Evolutionary conservation across 1,140 invertebrate genomes (phyloP), one percentile per base, ranked within the genome.

Genomic region (Aphelenchoides fujianensis): DNA sequence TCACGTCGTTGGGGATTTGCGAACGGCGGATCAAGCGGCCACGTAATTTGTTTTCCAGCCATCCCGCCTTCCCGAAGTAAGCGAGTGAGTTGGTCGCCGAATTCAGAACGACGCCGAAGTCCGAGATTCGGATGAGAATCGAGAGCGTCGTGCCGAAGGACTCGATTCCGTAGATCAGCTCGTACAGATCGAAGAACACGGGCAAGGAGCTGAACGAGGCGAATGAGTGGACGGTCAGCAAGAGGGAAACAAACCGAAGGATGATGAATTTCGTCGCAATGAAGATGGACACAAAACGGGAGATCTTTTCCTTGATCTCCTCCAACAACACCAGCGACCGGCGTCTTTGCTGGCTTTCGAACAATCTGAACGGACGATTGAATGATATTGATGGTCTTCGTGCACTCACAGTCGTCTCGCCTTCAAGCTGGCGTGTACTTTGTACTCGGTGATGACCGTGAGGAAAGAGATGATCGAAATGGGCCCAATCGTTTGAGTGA

Each of bases 261-360:
- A 78, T 80, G 19, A 78, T 34, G 52, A 78, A 78, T 68, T 78
- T 78, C 27, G 77, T 55, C 28, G 76, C 76, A 66, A 78, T 78
- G 35, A 78, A 78, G 9, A 78, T 78, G 28, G 78, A 68, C 27
- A 78, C 78, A 30, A 72, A 75, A 3, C 76, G 68, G 23, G 76
- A 80, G 19, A 78, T 31, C 55, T 77, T 79, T 68, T 78, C 76
- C 37, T 67, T 37, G 1, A 78, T 34, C 41, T 78, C 76, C 62
- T 78, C 78, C n/a, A 80, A 35, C 1, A 68, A 41, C n/a, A 78
- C 68, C 19, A 78, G 16, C 9, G 76, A 78, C 28, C 76, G 73
- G 28, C 74, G 36, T 32, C 76, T 73, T 36, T 79, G 73, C 69
- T 78, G 76, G 31, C 78, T 67, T 61, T 78, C 76, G 57, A 78